phyloP scores from a whole-genome alignment of 2,113 vertebrate species.

The Phaethornis superciliosus region DNA sequence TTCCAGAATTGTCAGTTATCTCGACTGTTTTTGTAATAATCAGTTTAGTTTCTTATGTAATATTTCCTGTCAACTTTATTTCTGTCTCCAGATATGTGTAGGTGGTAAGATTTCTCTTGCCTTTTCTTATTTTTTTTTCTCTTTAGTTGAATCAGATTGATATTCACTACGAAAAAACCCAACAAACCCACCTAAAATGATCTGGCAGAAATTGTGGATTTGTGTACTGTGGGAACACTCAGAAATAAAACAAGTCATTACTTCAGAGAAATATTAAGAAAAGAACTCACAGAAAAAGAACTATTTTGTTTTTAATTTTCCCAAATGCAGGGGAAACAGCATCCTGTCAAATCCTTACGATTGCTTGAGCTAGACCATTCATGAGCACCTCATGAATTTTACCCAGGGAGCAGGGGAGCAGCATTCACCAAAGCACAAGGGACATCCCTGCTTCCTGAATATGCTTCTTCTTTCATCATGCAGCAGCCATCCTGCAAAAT shows the following conservation, averaged over 20 bases:
- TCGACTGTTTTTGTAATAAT: conserved; percentile 39
- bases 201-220: background rate
- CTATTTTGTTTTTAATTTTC: background rate
- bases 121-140: conserved; percentile 10
- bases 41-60: conserved; percentile 4
- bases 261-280: background rate
- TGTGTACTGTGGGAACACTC: background rate
- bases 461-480: accelerated
- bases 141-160: background rate
- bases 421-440: accelerated
- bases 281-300: background rate
- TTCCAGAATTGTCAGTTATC: conserved; percentile 5
- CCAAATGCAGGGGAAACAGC: background rate
- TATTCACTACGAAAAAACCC: background rate
- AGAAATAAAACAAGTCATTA: background rate
- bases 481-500: background rate
- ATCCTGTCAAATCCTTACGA: accelerated
- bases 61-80: conserved; percentile 24
- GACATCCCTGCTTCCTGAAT: background rate
- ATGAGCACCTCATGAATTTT: background rate
- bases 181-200: background rate
- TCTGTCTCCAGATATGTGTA: background rate
- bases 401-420: background rate
- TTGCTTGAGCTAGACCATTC: background rate
- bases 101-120: conserved; percentile 2